Percentiles rank a stretch among this genome's conserved stretches.
These are phyloP conservation scores for Eilema caniola DNA, from an alignment of 2,888 invertebrate genomes.

Conservation along the genomic window DNA sequence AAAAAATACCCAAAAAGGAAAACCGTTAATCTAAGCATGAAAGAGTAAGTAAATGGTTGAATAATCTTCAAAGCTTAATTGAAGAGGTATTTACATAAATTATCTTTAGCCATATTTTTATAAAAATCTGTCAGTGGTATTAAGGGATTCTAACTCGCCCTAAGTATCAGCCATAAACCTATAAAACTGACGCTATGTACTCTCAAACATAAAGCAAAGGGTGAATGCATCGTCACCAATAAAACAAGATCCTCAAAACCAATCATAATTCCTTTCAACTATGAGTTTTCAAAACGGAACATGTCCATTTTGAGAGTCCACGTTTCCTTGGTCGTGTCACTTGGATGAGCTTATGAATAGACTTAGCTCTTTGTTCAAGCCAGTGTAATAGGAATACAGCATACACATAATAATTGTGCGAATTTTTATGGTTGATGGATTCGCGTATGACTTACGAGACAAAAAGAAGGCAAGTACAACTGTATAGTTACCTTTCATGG, in stretches of 20 bases:
- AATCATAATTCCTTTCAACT: constrained; percentile 44
- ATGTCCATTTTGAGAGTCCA: constrained; percentile 48
- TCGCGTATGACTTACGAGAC: constrained; percentile 16
- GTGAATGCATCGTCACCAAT: constrained; percentile 55
- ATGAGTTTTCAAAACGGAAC: constrained; percentile 19
- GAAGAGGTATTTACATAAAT: no score
- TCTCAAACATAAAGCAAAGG: constrained; percentile 58
- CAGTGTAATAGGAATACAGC: constrained; percentile 55
- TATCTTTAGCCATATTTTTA: no score
- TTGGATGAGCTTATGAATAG: constrained; percentile 60
- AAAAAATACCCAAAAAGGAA: no score
- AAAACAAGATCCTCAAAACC: constrained; percentile 56
- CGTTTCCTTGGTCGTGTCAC: constrained; percentile 52
- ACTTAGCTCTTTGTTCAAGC: constrained; percentile 55
- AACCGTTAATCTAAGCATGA: no score
- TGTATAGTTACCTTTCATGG: not conserved
- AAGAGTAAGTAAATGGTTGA: no score
- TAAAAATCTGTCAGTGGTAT: no score
- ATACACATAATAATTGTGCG: constrained; percentile 49
- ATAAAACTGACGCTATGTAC: constrained; percentile 29
- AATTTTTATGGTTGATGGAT: constrained; percentile 52
- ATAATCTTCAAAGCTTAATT: no score
- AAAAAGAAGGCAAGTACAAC: not conserved
- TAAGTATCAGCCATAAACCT: constrained; percentile 28
- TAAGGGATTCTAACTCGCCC: constrained; percentile 25